phyloP scores from a whole-genome alignment of 1,140 invertebrate species.

The Leptinotarsa lineolata region DNA sequence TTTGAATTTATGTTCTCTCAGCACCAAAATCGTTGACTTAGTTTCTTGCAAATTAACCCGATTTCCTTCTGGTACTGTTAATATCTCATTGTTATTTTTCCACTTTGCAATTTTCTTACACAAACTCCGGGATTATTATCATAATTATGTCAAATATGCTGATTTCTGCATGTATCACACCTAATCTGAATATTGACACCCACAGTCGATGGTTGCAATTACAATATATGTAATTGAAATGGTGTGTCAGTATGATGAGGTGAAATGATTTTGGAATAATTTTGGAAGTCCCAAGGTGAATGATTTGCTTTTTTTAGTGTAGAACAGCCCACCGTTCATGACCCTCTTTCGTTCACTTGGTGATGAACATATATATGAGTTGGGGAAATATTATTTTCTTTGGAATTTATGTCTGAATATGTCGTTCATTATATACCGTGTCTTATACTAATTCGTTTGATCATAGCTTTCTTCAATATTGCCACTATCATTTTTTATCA shows the following conservation, averaged over 20 bases:
- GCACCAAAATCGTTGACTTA: conserved; percentile 1
- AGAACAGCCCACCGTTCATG: not conserved
- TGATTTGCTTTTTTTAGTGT: not conserved
- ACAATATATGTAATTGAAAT: not conserved
- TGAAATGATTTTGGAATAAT: not conserved
- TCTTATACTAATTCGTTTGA: too few relatives aligned
- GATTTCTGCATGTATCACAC: not conserved
- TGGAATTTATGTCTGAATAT: too few relatives aligned
- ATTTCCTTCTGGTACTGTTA: not conserved
- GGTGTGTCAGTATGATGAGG: not conserved
- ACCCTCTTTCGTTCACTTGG: too few relatives aligned
- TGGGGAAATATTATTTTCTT: too few relatives aligned
- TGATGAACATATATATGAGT: too few relatives aligned
- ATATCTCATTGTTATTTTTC: not conserved
- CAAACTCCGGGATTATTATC: not conserved
- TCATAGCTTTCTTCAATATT: too few relatives aligned
- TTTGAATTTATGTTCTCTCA: conserved; percentile 11
- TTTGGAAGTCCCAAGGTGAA: not conserved
- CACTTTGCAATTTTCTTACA: not conserved
- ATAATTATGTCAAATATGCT: not conserved
- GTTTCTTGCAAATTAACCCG: conserved; percentile 2
- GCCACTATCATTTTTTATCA: too few relatives aligned
- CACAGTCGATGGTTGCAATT: not conserved
- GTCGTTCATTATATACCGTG: too few relatives aligned
- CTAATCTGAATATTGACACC: not conserved